Base-by-base conservation (phyloP, 2,113 vertebrate genomes). In the Chaetops frenatus region DNA sequence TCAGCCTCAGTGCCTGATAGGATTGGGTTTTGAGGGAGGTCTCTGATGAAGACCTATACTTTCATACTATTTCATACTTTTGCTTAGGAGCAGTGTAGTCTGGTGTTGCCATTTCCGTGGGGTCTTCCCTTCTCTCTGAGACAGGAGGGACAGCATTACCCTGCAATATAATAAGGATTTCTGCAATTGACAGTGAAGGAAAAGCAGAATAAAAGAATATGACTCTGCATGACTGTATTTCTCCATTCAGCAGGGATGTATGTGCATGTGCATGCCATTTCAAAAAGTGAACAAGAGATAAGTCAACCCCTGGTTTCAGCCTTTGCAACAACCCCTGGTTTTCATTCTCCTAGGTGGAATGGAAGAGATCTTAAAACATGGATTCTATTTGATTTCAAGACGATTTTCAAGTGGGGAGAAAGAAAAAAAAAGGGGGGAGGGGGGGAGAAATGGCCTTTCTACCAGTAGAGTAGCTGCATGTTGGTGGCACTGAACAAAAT, bases 341-440 rank as follows among this genome's bases (percentile, higher is more conserved):
- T 76, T 38, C 25, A 33, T 40, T 67, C 18, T 7, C 3, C 31
- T 57, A 21, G 28, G 15, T 54, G 22, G 25, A 60, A 18, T 48
- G 9, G 24, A 73, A n/a, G 14, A 47, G 7, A 69, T 15, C 15
- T 7, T 45, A 67, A 89, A 64, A 29, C 18, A 70, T 5, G 48
- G 15, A 14, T 61, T 9, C 15, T 60, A 7, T 31, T 58, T 78
- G 28, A 73, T 81, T 84, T 81, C 24, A 79, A 90, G 17, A 51
- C 7, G 7, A 19, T 33, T 51, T 90, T 61, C 51, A 27, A 11
- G 2, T 20, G 6, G 8, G 3, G 2, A 50, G 22, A 36, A 72
- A 74, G 3, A 14, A 45, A 23, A 21, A 27, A 23, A 40, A 7
- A 2, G 2, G 6, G 2, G 12, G 1, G 4, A 1, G 7, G 3